phyloP scores from a whole-genome alignment of 2,113 vertebrate genomes.

The Gnathonemus echidnorhynchus region DNA sequence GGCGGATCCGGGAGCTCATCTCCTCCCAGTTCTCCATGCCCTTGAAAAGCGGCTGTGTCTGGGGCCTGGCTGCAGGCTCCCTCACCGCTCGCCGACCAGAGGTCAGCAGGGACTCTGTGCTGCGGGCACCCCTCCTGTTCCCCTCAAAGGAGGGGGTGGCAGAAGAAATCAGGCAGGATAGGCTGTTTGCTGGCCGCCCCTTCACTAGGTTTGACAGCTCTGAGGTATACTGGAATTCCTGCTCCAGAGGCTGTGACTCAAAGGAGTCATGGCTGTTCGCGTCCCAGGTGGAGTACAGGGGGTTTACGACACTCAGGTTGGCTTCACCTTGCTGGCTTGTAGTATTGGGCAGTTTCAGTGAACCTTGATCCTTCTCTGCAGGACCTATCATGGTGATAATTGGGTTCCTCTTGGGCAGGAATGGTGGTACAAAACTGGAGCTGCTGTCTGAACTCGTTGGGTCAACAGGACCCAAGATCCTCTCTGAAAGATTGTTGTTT shows the following conservation, averaged over 20 bases:
- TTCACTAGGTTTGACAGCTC: conserved; percentile 50
- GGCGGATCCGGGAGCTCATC: conserved; percentile 63
- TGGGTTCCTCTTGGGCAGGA: conserved; percentile 72
- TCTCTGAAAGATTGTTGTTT: conserved; percentile 61
- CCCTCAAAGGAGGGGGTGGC: conserved; percentile 48
- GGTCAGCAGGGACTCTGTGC: conserved; percentile 60
- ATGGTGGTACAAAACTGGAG: conserved; percentile 61
- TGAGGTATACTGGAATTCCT: conserved; percentile 61
- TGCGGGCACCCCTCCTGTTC: conserved; percentile 56
- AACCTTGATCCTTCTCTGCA: conserved; percentile 43
- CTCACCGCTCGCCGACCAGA: conserved; percentile 43
- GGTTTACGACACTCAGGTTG: conserved; percentile 63
- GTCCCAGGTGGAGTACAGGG: conserved; percentile 72
- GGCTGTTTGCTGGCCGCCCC: conserved; percentile 51
- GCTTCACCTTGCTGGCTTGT: conserved; percentile 52
- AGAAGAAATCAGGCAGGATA: conserved; percentile 47
- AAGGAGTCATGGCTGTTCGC: conserved; percentile 65
- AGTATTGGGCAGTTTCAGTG: conserved; percentile 29
- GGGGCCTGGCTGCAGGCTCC: conserved; percentile 56
- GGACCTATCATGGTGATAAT: conserved; percentile 64
- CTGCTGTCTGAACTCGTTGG: conserved; percentile 48
- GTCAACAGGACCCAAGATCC: conserved; percentile 57
- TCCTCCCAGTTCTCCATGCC: conserved; percentile 67
- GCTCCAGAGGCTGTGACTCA: conserved; percentile 56
- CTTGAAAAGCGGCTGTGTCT: conserved; percentile 64